Conservation (phyloP, 2,113 vertebrate species). For the Strigops habroptila region DNA sequence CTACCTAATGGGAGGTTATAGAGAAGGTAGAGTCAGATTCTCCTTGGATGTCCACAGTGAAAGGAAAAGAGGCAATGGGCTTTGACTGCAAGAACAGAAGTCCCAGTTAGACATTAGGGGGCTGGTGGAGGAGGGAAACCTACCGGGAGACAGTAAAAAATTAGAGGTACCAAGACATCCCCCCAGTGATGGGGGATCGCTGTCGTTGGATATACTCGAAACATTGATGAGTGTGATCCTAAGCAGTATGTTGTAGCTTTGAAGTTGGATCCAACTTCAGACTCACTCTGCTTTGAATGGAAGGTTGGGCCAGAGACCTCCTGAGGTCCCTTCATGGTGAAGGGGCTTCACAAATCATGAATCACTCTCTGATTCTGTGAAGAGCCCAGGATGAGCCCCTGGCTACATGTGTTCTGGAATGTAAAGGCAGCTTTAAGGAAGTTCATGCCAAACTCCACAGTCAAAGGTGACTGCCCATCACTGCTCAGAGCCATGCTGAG, state of each 20-base stretch:
- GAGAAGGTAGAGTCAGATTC: neutral
- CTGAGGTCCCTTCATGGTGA: neutral
- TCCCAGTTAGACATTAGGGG: neutral
- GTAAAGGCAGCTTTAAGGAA: neutral
- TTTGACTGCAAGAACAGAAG: neutral
- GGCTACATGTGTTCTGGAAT: neutral
- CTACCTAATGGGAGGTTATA: neutral
- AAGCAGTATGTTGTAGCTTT: neutral
- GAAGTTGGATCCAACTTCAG: neutral
- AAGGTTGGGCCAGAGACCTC: neutral
- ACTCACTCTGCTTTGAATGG: neutral
- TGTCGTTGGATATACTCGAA: neutral
- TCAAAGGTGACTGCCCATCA: neutral
- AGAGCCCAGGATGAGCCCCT: neutral
- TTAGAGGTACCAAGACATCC: neutral
- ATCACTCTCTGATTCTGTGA: rapidly evolving
- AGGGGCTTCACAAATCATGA: neutral
- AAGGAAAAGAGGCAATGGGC: neutral
- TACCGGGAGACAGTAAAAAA: neutral
- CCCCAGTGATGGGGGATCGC: neutral
- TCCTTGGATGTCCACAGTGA: neutral
- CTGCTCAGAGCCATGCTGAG: neutral
- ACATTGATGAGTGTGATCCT: neutral
- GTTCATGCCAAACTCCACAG: neutral
- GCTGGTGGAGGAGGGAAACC: rapidly evolving